These are phyloP conservation scores for Paralvinella palmiformis DNA, from an alignment of 1,140 invertebrate genomes.

Conservation along the genomic window DNA sequence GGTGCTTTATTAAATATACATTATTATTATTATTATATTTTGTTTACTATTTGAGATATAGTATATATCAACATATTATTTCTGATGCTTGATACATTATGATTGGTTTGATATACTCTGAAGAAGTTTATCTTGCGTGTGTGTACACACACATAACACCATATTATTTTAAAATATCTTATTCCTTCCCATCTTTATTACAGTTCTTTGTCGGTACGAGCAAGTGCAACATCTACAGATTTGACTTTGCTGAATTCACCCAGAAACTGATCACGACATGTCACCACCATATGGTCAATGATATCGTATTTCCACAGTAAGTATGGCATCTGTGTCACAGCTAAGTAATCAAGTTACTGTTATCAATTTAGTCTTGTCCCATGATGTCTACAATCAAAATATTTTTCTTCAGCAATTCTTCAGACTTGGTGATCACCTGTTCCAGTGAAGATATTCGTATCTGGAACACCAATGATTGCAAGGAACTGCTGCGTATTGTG, in stretches of 20 bases:
- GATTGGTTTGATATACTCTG: too few species aligned
- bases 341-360: not conserved
- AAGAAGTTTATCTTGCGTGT: too few species aligned
- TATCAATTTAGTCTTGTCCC: slow-evolving; percentile 1
- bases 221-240: slow-evolving; percentile 73
- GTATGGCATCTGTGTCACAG: slow-evolving; percentile 25
- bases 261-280: slow-evolving; percentile 69
- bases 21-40: too few species aligned
- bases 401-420: slow-evolving; percentile 37
- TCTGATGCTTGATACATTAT: too few species aligned
- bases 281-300: slow-evolving; percentile 72
- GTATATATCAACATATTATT: too few species aligned
- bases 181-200: slow-evolving; percentile 17
- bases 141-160: too few species aligned
- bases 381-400: not conserved
- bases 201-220: slow-evolving; percentile 64
- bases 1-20: too few species aligned
- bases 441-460: slow-evolving; percentile 76
- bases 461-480: slow-evolving; percentile 68
- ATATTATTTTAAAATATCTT: not conserved
- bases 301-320: slow-evolving; percentile 77
- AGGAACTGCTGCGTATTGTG: slow-evolving; percentile 74
- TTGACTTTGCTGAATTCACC: slow-evolving; percentile 64
- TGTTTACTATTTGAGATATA: too few species aligned
- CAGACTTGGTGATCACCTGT: slow-evolving; percentile 76